Evolutionary conservation across 2,113 vertebrate species (phyloP), one percentile per base, ranked within the genome.

Genomic region (Anguilla japonica): DNA sequence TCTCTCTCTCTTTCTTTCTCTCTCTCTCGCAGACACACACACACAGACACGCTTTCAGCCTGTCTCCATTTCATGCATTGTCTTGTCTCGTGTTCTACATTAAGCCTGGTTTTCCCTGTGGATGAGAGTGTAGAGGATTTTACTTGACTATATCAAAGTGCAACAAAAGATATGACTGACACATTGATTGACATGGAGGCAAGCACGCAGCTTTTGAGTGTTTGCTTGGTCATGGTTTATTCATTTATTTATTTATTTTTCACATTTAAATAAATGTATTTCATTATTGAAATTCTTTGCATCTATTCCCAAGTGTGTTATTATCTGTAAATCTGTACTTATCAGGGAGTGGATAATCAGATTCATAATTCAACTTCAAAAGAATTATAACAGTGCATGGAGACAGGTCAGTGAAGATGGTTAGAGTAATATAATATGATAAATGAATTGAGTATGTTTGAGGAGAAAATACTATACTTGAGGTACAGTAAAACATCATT

Each of bases 101-200:
- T 78, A 80, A 57, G n/a, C 75, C 20, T 13, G 50, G 57, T 85
- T 50, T 13, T 85, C 46, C 79, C 50, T 60, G 75, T 41, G 78
- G 75, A 85, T 29, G 63, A 81, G 29, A 15, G 46, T 50, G 15
- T 18, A n/a, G 26, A 39, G 26, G 40, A 83, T 83, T 83, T 83
- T 34, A 13, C 50, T 83, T 83, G 13, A 29, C 34, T 15, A 15
- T 80, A 40, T 41, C 78, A 56, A 85, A 81, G 46, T 50, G 46
- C 71, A 34, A 57, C 75, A 41, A 41, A 60, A 53, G 39, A 60
- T 63, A 16, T 50, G n/a, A 75, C 26, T 75, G 71, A 34, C 11
- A 75, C 9, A 75, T 34, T 75, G 46, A 29, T 41, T 71, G 71
- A 75, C n/a, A 34, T 75, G 40, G 43, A 46, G 46, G n/a, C 53